Evolutionary conservation across 2,797 vertebrate species (phyloP), one percentile per base, ranked within the genome.

Genomic region (Micrastur ruficollis): DNA sequence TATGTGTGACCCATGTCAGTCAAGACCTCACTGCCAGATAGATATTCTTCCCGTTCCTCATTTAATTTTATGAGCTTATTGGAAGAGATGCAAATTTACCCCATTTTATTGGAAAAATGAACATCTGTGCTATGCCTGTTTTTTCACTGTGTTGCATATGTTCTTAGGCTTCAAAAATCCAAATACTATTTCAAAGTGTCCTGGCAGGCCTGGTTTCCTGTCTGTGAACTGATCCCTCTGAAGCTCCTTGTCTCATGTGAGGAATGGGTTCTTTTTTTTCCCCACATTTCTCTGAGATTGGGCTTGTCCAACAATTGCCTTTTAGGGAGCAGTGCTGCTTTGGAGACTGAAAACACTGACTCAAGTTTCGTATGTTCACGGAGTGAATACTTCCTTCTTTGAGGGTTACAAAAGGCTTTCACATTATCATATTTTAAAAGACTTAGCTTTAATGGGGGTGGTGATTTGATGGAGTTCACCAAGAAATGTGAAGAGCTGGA

Each of bases 301-400:
- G 59, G 9, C 40, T 79, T 91, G 40, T 88, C 58, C 71, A 56
- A 70, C 1, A 0, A 59, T 93, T 95, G 67, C 55, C 52, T 96
- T 97, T 82, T 42, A 95, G 91, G 74, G 78, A 79, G 40, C 40
- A 55, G 18, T 5, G 4, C 25, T 62, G 17, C 72, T 66, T 72
- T 50, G 70, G 81, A 62, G 27, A 8, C 8, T 55, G 68, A 68
- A 80, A 76, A 14, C 32, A 18, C 22, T 40, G 76, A 63, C 55
- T 85, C 63, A 34, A 14, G 40, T 80, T 93, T 90, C 6, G 0
- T 2, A 0, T 63, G 11, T 65, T 82, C 94, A 29, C 66, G 80
- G 44, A 49, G 87, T 72, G 42, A 96, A 86, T 92, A 70, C 44
- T 95, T 95, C 82, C 94, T 86, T 66, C 76, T 88, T 15, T 25